These are phyloP conservation scores for Atlantisia rogersi DNA, from an alignment of 2,113 vertebrate genomes.

Conservation along the genomic window DNA sequence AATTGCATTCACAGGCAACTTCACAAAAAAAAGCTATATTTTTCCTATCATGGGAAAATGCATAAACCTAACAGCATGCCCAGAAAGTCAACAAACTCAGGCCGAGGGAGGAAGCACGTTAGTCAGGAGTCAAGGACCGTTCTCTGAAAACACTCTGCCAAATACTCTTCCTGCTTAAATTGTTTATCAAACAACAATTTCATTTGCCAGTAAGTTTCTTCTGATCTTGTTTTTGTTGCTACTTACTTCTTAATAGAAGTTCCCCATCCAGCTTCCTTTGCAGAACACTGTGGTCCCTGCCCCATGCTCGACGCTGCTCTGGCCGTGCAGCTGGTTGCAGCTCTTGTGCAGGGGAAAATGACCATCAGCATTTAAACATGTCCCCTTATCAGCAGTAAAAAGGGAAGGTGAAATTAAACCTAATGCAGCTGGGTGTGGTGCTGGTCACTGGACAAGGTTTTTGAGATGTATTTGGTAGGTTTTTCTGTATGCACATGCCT, in stretches of 20 bases:
- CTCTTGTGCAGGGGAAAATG: neutral
- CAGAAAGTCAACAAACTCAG: constrained; percentile 48
- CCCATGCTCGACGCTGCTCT: neutral
- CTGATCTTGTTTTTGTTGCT: constrained; percentile 31
- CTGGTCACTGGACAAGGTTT: neutral
- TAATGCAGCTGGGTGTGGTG: neutral
- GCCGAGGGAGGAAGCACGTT: constrained; percentile 45
- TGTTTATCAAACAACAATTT: constrained; percentile 47
- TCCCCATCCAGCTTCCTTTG: neutral
- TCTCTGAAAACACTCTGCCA: constrained; percentile 38
- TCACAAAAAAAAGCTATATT: neutral
- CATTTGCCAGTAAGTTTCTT: constrained; percentile 38
- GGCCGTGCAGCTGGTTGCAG: neutral
- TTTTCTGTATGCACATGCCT: constrained; percentile 37
- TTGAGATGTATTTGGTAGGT: constrained; percentile 33
- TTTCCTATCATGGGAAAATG: constrained; percentile 50
- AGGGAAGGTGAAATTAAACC: constrained; percentile 12
- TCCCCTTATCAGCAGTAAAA: constrained; percentile 18
- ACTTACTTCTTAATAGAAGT: neutral
- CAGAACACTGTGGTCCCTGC: neutral
- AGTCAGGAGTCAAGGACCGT: constrained; percentile 57
- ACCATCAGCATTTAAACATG: neutral
- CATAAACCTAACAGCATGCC: constrained; percentile 9
- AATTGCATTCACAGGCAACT: neutral
- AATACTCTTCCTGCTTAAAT: constrained; percentile 45